phyloP scores from a whole-genome alignment of 2,113 vertebrate genomes.

The Siniperca knerii region DNA sequence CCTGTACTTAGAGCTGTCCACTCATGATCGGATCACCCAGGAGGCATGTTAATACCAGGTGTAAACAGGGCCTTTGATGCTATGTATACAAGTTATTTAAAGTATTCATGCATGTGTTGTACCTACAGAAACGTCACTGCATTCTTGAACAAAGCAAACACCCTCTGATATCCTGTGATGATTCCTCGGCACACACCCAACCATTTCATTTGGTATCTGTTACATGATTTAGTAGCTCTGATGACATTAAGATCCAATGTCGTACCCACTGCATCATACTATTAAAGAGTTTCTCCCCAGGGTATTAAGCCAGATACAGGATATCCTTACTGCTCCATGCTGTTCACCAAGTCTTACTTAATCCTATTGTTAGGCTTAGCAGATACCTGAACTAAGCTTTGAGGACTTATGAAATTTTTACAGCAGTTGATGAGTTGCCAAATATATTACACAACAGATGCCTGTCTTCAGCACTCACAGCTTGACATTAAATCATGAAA shows the following conservation, averaged over 20 bases:
- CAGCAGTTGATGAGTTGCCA: constrained; percentile 23
- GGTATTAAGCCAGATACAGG: constrained; percentile 48
- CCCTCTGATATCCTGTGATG: constrained; percentile 30
- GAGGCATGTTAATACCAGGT: no score
- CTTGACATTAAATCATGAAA: constrained; percentile 21
- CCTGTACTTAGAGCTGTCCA: no score
- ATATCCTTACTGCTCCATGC: constrained; percentile 39
- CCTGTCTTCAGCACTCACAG: constrained; percentile 24
- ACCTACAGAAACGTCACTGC: background rate
- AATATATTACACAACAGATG: constrained; percentile 47
- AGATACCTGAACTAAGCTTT: constrained; percentile 47
- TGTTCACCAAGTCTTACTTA: constrained; percentile 37
- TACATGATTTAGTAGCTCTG: constrained; percentile 65
- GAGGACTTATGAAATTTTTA: constrained; percentile 34
- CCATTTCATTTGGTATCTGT: constrained; percentile 56
- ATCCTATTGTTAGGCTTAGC: constrained; percentile 30
- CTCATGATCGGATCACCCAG: no score
- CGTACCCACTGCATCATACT: constrained; percentile 22
- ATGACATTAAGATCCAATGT: constrained; percentile 56
- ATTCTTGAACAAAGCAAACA: background rate
- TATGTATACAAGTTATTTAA: background rate
- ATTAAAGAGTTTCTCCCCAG: constrained; percentile 41
- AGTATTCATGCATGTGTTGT: background rate
- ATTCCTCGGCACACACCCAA: constrained; percentile 36
- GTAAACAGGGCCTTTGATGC: no score